Percentiles rank a stretch among this genome's conserved stretches.
Conservation (phyloP, 2,113 vertebrate genomes). For the Benthochromis sp. region DNA sequence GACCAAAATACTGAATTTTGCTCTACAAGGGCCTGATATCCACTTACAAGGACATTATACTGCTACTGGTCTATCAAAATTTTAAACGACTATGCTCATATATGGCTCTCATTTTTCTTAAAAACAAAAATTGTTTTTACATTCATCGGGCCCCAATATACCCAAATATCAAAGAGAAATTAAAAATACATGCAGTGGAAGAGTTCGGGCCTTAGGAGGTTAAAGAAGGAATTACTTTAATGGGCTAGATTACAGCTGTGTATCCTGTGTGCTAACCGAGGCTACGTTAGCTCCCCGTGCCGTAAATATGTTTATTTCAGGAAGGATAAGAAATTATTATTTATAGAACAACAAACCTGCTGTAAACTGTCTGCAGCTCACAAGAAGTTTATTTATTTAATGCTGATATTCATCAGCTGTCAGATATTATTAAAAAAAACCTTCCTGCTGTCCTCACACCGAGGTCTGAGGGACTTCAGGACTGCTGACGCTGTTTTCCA, state of each 20-base stretch:
- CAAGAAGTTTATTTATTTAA: background rate
- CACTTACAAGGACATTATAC: background rate
- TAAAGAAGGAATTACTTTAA: background rate
- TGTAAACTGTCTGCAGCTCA: background rate
- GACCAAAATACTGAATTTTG: background rate
- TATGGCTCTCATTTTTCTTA: background rate
- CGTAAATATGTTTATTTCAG: background rate
- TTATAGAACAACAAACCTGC: background rate
- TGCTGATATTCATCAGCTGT: background rate
- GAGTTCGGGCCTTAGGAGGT: background rate
- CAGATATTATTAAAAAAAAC: rapidly evolving
- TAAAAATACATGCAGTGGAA: background rate
- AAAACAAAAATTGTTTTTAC: background rate
- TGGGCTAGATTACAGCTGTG: background rate
- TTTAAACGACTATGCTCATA: background rate
- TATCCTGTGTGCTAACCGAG: background rate
- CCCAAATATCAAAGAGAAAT: background rate
- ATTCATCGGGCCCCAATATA: background rate
- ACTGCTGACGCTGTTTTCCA: background rate
- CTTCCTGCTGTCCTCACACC: background rate
- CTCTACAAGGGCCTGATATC: background rate
- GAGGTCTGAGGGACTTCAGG: background rate
- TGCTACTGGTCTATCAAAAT: background rate
- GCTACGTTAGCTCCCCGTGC: background rate
- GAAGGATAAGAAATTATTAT: background rate